Percentiles rank a stretch among this genome's conserved stretches.
Evolutionary conservation across 2,888 invertebrate genomes (phyloP).

Genomic region (Cistogaster globosa): DNA sequence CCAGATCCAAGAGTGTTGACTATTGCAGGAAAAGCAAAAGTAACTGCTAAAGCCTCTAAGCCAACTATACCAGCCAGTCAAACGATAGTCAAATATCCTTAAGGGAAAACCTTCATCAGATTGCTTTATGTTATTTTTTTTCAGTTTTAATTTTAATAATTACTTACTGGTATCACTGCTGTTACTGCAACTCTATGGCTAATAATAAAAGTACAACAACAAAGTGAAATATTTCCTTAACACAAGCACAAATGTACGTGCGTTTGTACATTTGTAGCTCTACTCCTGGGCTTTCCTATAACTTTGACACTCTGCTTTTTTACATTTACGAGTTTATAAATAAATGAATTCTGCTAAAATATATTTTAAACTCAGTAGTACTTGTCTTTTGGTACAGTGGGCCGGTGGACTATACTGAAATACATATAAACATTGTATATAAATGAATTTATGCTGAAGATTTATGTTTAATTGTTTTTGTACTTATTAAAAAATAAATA

Average conservation of each 20-base stretch:
- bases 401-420: background rate
- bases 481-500: too few species aligned
- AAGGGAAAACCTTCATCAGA: conserved; percentile 60
- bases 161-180: conserved; percentile 53
- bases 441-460: too few species aligned
- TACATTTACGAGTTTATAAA: background rate
- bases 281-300: conserved; percentile 12
- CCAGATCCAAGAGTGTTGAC: conserved; percentile 67
- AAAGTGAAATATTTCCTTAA: conserved; percentile 12
- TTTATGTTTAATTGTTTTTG: too few species aligned
- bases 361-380: conserved; percentile 34
- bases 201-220: conserved; percentile 18
- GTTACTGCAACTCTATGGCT: background rate
- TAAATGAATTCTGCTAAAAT: conserved; percentile 10
- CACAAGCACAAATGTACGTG: background rate
- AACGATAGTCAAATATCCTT: conserved; percentile 79
- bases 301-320: conserved; percentile 8
- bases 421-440: too few species aligned
- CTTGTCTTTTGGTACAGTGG: conserved; percentile 45
- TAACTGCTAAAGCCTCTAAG: conserved; percentile 44
- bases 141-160: conserved; percentile 60
- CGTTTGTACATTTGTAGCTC: conserved; percentile 27
- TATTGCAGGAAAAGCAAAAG: conserved; percentile 65
- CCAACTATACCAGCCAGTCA: conserved; percentile 54
- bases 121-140: conserved; percentile 23